Percentiles rank a stretch among this genome's conserved stretches.
Evolutionary conservation across 37 sponge, comb jelly and placozoan species (phyloP).

Genomic region (Diacarnus erythraeanus): DNA sequence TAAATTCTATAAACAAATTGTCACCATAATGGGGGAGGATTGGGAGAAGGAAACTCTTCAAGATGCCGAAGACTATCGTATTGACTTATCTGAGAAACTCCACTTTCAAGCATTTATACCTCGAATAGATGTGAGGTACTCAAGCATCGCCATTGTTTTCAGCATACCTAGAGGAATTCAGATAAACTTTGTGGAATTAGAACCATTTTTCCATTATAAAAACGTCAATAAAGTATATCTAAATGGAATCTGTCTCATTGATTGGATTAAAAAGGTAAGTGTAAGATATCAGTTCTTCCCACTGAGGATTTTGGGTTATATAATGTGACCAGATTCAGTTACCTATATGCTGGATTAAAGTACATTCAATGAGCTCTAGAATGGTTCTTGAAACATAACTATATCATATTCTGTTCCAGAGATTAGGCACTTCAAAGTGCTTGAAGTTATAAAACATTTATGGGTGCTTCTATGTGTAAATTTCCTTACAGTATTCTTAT

Average conservation of each 20-base stretch:
- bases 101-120: neutral
- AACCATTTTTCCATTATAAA: neutral
- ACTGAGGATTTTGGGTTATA: too few relatives aligned
- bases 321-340: too few relatives aligned
- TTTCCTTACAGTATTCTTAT: too few relatives aligned
- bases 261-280: neutral
- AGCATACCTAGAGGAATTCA: neutral
- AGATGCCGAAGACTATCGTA: neutral
- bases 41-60: neutral
- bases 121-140: neutral
- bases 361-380: too few relatives aligned
- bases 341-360: too few relatives aligned
- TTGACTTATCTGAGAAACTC: neutral
- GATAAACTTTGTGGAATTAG: neutral
- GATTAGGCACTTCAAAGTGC: too few relatives aligned
- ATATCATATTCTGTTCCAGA: too few relatives aligned
- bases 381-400: too few relatives aligned
- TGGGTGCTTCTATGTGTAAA: too few relatives aligned
- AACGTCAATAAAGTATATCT: neutral
- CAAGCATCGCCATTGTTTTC: neutral
- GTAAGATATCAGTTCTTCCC: too few relatives aligned
- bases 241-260: neutral
- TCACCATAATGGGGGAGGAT: neutral
- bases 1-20: too few relatives aligned
- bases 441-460: too few relatives aligned